Percentiles rank a stretch among this genome's conserved stretches.
Conservation (phyloP, 2,888 invertebrate genomes). For the Trichogramma evanescens region DNA sequence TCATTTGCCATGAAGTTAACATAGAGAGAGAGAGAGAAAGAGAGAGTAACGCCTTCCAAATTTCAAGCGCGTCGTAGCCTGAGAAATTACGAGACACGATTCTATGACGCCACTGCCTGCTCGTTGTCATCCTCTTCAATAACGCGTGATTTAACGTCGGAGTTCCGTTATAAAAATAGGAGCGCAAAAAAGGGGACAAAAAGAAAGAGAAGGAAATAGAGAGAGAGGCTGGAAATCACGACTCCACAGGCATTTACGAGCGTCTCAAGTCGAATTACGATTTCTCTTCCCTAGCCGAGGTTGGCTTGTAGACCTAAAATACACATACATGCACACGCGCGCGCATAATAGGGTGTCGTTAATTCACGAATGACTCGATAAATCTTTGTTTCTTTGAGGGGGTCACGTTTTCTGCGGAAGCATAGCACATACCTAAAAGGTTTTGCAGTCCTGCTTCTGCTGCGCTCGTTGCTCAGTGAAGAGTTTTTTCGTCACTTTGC, state of each 20-base stretch:
- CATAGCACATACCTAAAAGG: no score
- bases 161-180: background rate
- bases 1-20: background rate
- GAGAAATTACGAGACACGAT: constrained; percentile 3
- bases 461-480: no score
- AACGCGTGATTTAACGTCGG: constrained; percentile 5
- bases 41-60: background rate
- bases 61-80: background rate
- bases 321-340: background rate
- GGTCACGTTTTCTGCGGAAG: no score
- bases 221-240: background rate
- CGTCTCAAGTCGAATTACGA: no score
- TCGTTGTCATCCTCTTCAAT: background rate
- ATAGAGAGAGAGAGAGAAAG: no score
- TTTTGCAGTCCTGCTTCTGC: no score
- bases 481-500: no score
- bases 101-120: background rate
- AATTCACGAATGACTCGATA: constrained; percentile 16
- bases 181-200: background rate
- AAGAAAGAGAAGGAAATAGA: background rate
- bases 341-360: constrained; percentile 12
- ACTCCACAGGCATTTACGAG: no score
- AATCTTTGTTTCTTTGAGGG: constrained; percentile 18
- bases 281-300: no score
- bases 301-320: background rate